A percentile compares a stretch with the other conserved stretches of the same genome.
Conservation (phyloP, 2,113 vertebrate genomes). For the Nestor notabilis region DNA sequence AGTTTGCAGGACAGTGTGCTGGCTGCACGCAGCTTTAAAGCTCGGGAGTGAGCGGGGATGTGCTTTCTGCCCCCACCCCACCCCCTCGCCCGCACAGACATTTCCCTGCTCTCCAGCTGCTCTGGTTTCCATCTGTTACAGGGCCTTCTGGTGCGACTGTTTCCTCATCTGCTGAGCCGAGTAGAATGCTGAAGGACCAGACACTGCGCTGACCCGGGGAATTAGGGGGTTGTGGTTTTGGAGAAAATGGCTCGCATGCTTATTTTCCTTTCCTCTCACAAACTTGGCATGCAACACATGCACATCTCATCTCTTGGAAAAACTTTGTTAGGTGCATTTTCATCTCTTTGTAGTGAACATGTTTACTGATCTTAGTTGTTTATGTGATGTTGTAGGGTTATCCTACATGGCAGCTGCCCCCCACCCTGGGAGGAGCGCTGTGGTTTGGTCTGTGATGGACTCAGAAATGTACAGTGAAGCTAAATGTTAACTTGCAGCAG, state of each 20-base stretch:
- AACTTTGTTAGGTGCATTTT: not conserved
- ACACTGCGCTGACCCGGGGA: constrained; percentile 16
- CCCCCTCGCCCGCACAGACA: not conserved
- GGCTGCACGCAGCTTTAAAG: not conserved
- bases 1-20: not conserved
- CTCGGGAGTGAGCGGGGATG: not conserved
- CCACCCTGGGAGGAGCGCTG: not conserved
- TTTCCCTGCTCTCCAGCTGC: constrained; percentile 66
- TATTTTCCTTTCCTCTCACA: not conserved
- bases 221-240: constrained; percentile 53
- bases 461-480: not conserved
- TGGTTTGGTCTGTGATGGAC: not conserved
- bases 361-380: not conserved
- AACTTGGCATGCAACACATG: not conserved
- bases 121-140: constrained; percentile 67
- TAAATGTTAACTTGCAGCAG: not conserved
- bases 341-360: not conserved
- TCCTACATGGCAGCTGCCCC: not conserved
- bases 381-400: accelerated
- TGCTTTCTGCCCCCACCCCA: constrained; percentile 29
- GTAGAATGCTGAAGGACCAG: constrained; percentile 48
- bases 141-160: constrained; percentile 56
- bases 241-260: constrained; percentile 17
- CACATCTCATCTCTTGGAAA: not conserved
- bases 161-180: constrained; percentile 59